Conservation (phyloP, 2,797 vertebrate species). For the Knipowitschia caucasica region DNA sequence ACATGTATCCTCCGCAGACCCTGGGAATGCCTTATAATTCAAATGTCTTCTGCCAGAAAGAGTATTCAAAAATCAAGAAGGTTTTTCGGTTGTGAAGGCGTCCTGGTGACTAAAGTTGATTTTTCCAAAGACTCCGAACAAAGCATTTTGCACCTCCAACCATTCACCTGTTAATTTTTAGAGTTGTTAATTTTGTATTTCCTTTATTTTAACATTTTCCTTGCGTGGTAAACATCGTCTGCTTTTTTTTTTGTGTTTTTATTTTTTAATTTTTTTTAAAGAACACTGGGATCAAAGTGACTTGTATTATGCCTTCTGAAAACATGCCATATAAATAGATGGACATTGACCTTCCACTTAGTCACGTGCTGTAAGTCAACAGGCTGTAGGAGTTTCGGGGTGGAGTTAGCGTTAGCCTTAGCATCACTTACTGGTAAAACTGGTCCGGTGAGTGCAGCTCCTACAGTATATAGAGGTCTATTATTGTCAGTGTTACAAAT, state of each 20-base stretch:
- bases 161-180: conserved; percentile 24
- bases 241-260: no score
- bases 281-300: conserved; percentile 26
- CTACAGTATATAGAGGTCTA: conserved; percentile 4
- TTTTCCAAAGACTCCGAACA: conserved; percentile 78
- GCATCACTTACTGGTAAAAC: conserved; percentile 26
- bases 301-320: conserved; percentile 17
- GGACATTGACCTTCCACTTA: conserved; percentile 14
- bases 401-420: conserved; percentile 13
- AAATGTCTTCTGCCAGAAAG: conserved; percentile 68
- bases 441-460: conserved; percentile 13
- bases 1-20: conserved; percentile 64
- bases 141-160: conserved; percentile 77
- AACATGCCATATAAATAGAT: conserved; percentile 17
- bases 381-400: conserved; percentile 9
- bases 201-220: conserved; percentile 27
- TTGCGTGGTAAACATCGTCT: conserved; percentile 26
- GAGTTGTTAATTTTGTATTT: conserved; percentile 16
- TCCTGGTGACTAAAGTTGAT: conserved; percentile 64
- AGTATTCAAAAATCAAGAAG: conserved; percentile 50
- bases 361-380: conserved; percentile 22
- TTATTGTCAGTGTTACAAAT: conserved; percentile 6
- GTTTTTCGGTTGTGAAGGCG: conserved; percentile 55
- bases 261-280: conserved; percentile 17
- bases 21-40: conserved; percentile 75